phyloP scores from a whole-genome alignment of 2,113 vertebrate genomes.

The Speoplatyrhinus poulsoni region DNA sequence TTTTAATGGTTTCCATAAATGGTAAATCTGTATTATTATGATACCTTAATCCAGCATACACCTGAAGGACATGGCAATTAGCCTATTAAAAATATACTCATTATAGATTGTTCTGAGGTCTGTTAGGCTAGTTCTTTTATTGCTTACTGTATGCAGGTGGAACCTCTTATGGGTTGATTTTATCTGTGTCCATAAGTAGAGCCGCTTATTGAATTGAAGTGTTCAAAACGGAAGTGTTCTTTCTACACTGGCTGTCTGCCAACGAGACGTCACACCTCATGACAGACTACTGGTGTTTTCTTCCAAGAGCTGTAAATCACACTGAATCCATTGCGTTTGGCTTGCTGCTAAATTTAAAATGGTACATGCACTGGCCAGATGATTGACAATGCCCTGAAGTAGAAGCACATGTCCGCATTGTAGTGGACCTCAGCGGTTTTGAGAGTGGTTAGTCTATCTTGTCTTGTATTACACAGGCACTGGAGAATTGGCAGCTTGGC shows the following conservation, averaged over 20 bases:
- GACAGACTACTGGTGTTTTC: constrained; percentile 34
- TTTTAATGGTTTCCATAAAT: too few relatives aligned
- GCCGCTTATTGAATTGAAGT: constrained; percentile 9
- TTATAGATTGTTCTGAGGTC: too few relatives aligned
- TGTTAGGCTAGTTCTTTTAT: too few relatives aligned
- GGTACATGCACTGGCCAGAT: constrained; percentile 23
- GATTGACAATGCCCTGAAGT: constrained; percentile 35
- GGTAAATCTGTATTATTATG: too few relatives aligned
- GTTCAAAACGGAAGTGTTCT: constrained; percentile 26
- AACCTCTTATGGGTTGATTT: not conserved
- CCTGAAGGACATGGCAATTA: too few relatives aligned
- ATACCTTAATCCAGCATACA: too few relatives aligned
- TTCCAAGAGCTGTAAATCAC: constrained; percentile 47
- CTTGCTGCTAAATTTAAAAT: constrained; percentile 41
- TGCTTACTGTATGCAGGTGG: too few relatives aligned
- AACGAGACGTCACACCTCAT: constrained; percentile 20
- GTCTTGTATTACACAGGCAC: constrained; percentile 42
- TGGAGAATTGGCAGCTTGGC: constrained; percentile 55
- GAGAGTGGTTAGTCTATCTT: constrained; percentile 25
- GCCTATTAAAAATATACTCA: too few relatives aligned
- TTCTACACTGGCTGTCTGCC: constrained; percentile 7
- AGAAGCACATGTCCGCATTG: not conserved
- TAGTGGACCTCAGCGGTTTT: constrained; percentile 35
- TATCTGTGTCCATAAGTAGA: not conserved
- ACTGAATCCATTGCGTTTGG: constrained; percentile 16